Percentiles rank a stretch among this genome's conserved stretches.
Conservation (phyloP, 2,888 invertebrate genomes). For the Lasioglossum pauxillum region DNA sequence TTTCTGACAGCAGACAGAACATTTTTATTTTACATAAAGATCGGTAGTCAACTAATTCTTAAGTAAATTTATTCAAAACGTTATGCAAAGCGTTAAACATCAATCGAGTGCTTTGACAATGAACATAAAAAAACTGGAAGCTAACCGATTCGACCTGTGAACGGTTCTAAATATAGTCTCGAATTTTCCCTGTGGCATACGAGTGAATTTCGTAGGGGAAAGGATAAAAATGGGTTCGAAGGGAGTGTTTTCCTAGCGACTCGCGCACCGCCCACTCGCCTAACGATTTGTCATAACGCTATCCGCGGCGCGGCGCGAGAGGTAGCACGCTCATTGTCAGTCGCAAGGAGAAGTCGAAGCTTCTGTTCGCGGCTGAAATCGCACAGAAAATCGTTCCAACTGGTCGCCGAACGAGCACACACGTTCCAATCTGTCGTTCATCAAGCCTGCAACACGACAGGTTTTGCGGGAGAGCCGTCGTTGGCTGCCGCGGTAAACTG, state of each 20-base stretch:
- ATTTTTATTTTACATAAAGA: no score
- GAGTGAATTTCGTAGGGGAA: background rate
- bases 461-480: background rate
- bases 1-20: no score
- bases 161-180: no score
- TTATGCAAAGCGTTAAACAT: no score
- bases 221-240: conserved; percentile 1
- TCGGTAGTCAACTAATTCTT: no score
- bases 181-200: background rate
- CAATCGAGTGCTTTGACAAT: no score
- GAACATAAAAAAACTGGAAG: no score
- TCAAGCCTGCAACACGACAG: conserved; percentile 4
- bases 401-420: conserved; percentile 15
- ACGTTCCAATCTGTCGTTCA: conserved; percentile 17
- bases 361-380: conserved; percentile 8
- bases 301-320: background rate
- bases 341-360: conserved; percentile 8
- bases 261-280: background rate
- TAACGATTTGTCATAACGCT: conserved; percentile 2
- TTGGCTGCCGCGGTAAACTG: background rate
- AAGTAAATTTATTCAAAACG: no score
- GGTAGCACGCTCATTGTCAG: conserved; percentile 6
- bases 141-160: no score
- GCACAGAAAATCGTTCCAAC: conserved; percentile 14
- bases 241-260: background rate